Evolutionary conservation across 2,888 invertebrate genomes (phyloP).

Genomic region (Drosophila trichaetosa): DNA sequence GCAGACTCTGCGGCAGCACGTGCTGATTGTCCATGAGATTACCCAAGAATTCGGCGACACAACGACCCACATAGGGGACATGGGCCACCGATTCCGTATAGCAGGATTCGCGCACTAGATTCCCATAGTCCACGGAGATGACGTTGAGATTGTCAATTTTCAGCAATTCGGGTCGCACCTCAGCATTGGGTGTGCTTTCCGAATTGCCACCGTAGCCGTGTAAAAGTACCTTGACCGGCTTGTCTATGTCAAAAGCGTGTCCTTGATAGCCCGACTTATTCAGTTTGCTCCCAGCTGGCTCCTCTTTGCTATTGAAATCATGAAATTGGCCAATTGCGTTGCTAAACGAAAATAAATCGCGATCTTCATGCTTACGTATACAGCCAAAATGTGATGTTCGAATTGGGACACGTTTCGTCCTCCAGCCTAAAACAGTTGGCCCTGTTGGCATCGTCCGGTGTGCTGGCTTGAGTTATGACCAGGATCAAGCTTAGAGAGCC

Average conservation of each 20-base stretch:
- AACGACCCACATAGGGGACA: constrained; percentile 86
- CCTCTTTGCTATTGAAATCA: not conserved
- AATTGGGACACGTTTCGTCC: constrained; percentile 86
- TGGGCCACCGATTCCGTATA: constrained; percentile 87
- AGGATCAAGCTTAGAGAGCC: constrained; percentile 9
- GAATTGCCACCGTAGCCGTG: constrained; percentile 88
- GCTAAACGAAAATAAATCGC: not conserved
- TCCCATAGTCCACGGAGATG: constrained; percentile 87
- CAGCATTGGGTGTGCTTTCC: constrained; percentile 86
- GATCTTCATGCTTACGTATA: constrained; percentile 86
- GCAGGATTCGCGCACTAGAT: constrained; percentile 87
- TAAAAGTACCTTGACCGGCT: constrained; percentile 86
- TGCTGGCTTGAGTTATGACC: not conserved
- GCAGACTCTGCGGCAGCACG: not conserved
- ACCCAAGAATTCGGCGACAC: constrained; percentile 86
- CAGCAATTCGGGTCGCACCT: constrained; percentile 87
- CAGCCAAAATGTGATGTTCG: constrained; percentile 87
- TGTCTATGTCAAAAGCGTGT: constrained; percentile 34
- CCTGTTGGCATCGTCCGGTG: not conserved
- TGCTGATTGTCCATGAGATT: not conserved
- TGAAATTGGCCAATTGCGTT: not conserved
- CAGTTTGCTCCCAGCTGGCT: constrained; percentile 85
- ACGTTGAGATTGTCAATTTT: constrained; percentile 86
- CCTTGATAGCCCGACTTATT: not conserved
- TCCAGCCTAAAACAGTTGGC: constrained; percentile 24